Evolutionary conservation across 2,888 invertebrate species (phyloP).

Genomic region (Mechanitis mazaeus): DNA sequence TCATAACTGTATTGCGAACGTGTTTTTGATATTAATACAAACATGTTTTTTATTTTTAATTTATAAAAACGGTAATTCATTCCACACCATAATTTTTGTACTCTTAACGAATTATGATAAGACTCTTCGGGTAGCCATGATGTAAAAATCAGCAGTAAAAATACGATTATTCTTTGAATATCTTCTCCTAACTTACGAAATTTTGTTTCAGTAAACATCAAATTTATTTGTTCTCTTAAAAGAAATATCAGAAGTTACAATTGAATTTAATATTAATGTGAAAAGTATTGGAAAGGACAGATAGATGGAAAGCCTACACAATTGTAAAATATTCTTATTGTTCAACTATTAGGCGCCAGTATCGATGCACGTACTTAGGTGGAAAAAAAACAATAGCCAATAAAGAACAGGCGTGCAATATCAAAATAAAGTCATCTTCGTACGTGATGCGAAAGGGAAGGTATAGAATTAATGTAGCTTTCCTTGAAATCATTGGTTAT

Average conservation of each 20-base stretch:
- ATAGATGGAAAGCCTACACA: constrained; percentile 19
- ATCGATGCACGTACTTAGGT: constrained; percentile 47
- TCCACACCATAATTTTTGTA: constrained; percentile 35
- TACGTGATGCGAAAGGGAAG: constrained; percentile 57
- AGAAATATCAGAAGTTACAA: no score
- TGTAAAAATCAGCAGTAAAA: neutral
- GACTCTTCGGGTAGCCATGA: constrained; percentile 13
- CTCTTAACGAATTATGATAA: constrained; percentile 34
- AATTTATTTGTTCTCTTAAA: no score
- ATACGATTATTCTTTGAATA: no score
- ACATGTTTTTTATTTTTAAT: neutral
- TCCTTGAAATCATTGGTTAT: constrained; percentile 44
- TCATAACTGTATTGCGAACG: constrained; percentile 2
- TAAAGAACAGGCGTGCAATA: constrained; percentile 61
- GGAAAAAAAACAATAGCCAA: constrained; percentile 56
- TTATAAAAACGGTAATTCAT: constrained; percentile 35
- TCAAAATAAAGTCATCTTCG: constrained; percentile 68
- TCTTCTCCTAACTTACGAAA: no score
- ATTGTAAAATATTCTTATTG: constrained; percentile 40
- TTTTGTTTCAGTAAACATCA: no score
- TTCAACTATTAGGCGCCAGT: constrained; percentile 35
- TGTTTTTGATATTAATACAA: constrained; percentile 1
- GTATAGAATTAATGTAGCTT: constrained; percentile 40
- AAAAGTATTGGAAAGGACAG: no score
- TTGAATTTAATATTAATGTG: no score